Conservation (phyloP, 2,888 invertebrate genomes). For the Dorcus hopei region DNA sequence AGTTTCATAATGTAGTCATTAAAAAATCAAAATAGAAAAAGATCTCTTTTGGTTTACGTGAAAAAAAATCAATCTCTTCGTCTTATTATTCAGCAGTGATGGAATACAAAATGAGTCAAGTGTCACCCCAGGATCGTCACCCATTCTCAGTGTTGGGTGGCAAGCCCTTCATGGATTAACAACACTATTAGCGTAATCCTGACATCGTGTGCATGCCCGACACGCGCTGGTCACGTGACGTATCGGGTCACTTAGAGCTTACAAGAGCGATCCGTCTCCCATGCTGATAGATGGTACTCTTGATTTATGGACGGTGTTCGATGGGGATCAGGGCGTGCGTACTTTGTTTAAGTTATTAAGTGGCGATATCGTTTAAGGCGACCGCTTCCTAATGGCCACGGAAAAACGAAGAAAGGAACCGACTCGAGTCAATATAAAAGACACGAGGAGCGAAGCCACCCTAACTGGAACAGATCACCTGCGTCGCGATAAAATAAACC, state of each 20-base stretch:
- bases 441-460: conserved; percentile 3
- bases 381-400: neutral
- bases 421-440: neutral
- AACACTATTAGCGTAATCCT: conserved; percentile 28
- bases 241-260: conserved; percentile 6
- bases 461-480: conserved; percentile 29
- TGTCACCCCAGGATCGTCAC: neutral
- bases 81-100: no score
- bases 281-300: conserved; percentile 1
- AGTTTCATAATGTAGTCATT: no score
- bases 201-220: conserved; percentile 12
- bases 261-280: conserved; percentile 1
- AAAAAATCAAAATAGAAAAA: no score
- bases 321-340: conserved; percentile 8
- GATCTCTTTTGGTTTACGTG: no score
- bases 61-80: no score
- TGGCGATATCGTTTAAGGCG: conserved; percentile 6
- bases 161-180: conserved; percentile 22
- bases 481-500: conserved; percentile 29
- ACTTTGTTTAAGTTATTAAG: conserved; percentile 15
- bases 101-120: neutral
- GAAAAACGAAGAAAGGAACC: conserved; percentile 7
- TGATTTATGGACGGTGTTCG: conserved; percentile 17
- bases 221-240: conserved; percentile 19
- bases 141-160: conserved; percentile 4